Evolutionary conservation across 2,797 vertebrate species (phyloP).

Genomic region (Otolemur crassicaudatus): DNA sequence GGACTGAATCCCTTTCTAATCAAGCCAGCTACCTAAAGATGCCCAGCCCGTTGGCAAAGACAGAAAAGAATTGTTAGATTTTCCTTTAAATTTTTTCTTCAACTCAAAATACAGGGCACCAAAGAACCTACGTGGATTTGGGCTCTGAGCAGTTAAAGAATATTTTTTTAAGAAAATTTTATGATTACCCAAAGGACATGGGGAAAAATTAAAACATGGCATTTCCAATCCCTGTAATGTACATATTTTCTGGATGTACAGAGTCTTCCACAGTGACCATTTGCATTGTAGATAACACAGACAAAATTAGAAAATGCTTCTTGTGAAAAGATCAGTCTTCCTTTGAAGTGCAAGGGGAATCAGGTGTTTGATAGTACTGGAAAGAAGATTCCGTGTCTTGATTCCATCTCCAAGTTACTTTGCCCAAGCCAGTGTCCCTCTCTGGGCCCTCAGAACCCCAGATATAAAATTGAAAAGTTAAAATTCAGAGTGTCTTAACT

Average conservation of each 20-base stretch:
- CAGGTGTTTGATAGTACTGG: neutral
- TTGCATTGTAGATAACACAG: neutral
- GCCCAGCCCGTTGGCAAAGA: neutral
- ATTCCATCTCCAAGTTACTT: neutral
- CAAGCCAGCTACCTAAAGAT: neutral
- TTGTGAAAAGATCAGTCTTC: neutral
- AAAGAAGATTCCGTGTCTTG: neutral
- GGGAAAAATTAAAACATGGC: neutral
- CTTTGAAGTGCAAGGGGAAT: neutral
- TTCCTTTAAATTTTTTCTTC: neutral
- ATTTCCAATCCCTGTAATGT: neutral
- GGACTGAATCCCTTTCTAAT: neutral
- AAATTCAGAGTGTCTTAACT: neutral
- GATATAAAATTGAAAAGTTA: neutral
- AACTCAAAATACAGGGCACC: neutral
- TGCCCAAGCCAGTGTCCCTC: neutral
- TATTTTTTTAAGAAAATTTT: conserved; percentile 33
- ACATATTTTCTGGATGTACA: neutral
- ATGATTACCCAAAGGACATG: neutral
- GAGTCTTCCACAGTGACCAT: neutral
- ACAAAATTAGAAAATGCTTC: conserved; percentile 21
- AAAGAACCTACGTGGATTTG: neutral
- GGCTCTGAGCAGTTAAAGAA: neutral
- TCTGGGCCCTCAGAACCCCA: neutral
- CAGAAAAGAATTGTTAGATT: neutral